Conservation (phyloP, 1,140 invertebrate genomes). For the Oreohelix idahoensis region DNA sequence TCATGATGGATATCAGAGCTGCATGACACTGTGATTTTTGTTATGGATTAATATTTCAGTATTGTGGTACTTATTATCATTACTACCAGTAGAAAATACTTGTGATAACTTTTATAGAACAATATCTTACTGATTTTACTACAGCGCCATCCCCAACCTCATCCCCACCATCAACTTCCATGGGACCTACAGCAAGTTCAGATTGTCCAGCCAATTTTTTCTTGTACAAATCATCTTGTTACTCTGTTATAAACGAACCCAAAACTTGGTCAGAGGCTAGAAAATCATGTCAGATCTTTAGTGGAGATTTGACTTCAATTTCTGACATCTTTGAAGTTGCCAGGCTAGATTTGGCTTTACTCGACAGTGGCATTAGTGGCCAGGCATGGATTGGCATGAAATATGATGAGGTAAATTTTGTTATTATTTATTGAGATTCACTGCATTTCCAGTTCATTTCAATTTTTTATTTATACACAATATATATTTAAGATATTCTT, state of each 20-base stretch:
- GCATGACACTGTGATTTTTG: no score
- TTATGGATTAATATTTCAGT: no score
- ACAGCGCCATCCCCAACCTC: not conserved
- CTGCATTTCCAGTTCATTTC: no score
- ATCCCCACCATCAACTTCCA: not conserved
- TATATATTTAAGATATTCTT: no score
- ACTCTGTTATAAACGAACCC: not conserved
- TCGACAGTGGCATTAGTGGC: not conserved
- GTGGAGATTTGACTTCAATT: slow-evolving; percentile 24
- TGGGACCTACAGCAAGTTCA: not conserved
- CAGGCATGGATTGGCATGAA: slow-evolving; percentile 28
- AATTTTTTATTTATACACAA: no score
- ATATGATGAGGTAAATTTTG: slow-evolving; percentile 13
- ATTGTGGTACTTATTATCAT: no score
- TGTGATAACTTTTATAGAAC: no score
- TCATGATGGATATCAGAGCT: no score
- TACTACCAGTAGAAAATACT: no score
- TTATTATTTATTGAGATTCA: no score
- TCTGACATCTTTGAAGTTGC: slow-evolving; percentile 26
- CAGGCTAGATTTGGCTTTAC: slow-evolving; percentile 5
- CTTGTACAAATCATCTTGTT: slow-evolving; percentile 12
- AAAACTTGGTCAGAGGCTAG: slow-evolving; percentile 20
- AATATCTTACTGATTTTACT: no score
- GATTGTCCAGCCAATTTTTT: not conserved
- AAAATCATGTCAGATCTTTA: slow-evolving; percentile 2